These are phyloP conservation scores for Falco rusticolus DNA, from an alignment of 2,797 vertebrate species.

Conservation along the genomic window DNA sequence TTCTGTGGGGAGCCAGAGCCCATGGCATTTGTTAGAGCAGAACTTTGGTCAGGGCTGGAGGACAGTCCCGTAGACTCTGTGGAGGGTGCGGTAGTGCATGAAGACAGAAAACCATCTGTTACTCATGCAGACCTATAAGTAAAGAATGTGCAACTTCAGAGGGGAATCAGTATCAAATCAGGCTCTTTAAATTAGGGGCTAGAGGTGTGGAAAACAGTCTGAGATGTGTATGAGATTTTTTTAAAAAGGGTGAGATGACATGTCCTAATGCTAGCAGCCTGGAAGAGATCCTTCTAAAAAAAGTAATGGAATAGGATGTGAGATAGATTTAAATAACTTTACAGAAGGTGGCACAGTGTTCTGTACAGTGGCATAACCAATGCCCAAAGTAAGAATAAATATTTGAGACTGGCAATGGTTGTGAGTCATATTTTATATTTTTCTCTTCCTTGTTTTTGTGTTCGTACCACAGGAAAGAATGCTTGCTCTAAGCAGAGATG, in stretches of 20 bases:
- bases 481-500: background rate
- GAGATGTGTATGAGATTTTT: background rate
- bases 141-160: background rate
- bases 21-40: background rate
- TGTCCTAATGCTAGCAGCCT: background rate
- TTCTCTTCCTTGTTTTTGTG: conserved; percentile 32
- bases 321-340: background rate
- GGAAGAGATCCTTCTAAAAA: background rate
- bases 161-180: background rate
- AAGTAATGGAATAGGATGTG: background rate
- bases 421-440: background rate
- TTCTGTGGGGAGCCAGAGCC: background rate
- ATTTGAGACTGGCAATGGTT: conserved; percentile 14
- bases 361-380: background rate
- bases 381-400: conserved; percentile 38
- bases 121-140: background rate
- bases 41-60: background rate
- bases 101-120: background rate
- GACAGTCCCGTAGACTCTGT: background rate
- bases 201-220: background rate
- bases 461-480: conserved; percentile 4
- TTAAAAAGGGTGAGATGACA: background rate
- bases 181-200: background rate
- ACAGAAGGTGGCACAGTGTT: background rate
- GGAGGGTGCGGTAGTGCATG: background rate